Percentiles rank a stretch among this genome's conserved stretches.
These are phyloP conservation scores for Xylocampa areola DNA, from an alignment of 2,888 invertebrate genomes.

Conservation along the genomic window DNA sequence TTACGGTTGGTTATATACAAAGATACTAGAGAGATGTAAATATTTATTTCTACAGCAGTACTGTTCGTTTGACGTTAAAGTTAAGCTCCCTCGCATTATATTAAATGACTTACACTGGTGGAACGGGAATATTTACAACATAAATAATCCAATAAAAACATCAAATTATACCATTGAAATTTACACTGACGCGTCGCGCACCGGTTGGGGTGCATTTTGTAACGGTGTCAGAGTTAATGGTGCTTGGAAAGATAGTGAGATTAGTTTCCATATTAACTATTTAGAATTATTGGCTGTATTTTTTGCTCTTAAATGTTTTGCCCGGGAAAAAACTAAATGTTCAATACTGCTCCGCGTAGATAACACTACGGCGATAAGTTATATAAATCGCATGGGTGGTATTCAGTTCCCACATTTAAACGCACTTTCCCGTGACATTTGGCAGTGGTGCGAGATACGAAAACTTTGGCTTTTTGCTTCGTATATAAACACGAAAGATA, in stretches of 20 bases:
- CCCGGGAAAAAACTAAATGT: neutral
- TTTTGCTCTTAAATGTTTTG: slow-evolving; percentile 5
- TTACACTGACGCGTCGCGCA: slow-evolving; percentile 13
- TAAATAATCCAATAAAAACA: too few species aligned
- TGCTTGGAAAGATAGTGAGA: slow-evolving; percentile 20
- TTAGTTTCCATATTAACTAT: slow-evolving; percentile 29
- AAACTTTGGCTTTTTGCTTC: slow-evolving; percentile 13
- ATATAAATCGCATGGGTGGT: slow-evolving; percentile 15
- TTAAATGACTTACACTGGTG: too few species aligned
- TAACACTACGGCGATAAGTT: slow-evolving; percentile 22
- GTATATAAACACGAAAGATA: too few species aligned
- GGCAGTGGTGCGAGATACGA: slow-evolving; percentile 32
- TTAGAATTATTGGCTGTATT: slow-evolving; percentile 17
- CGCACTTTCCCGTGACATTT: slow-evolving; percentile 10
- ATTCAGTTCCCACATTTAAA: slow-evolving; percentile 23
- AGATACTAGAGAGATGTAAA: slow-evolving; percentile 7
- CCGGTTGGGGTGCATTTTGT: slow-evolving; percentile 13
- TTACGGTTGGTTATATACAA: slow-evolving; percentile 18
- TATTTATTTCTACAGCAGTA: slow-evolving; percentile 5
- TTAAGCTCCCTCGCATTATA: neutral
- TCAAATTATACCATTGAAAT: slow-evolving; percentile 4
- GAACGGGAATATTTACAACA: too few species aligned
- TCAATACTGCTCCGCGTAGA: slow-evolving; percentile 17
- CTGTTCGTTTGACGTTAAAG: neutral
- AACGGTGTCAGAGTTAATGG: neutral